Percentiles rank a stretch among this genome's conserved stretches.
phyloP scores from a whole-genome alignment of 1,140 invertebrate species.

The Copidosoma floridanum region DNA sequence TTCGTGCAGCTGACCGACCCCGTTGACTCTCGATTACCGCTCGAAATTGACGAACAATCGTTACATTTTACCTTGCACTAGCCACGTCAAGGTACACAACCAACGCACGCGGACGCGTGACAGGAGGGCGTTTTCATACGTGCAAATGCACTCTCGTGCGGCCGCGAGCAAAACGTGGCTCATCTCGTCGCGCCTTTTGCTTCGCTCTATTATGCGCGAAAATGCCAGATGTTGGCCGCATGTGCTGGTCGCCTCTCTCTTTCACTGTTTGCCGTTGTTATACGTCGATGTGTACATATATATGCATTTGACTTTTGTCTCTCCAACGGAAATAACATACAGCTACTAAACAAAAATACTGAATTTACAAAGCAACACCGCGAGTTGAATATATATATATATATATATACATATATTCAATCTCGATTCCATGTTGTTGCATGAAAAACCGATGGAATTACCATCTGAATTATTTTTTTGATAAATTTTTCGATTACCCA shows the following conservation, averaged over 20 bases:
- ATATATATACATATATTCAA: not conserved
- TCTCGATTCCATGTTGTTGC: too few species aligned
- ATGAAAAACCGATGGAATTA: too few species aligned
- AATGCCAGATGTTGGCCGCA: constrained; percentile 57
- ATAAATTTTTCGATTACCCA: too few species aligned
- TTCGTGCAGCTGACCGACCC: too few species aligned
- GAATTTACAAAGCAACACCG: too few species aligned
- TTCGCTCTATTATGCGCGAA: constrained; percentile 42
- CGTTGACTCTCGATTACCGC: constrained; percentile 53
- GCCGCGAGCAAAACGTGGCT: too few species aligned
- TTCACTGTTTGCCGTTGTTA: constrained; percentile 29
- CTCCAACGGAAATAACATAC: too few species aligned
- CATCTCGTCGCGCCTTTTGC: constrained; percentile 37
- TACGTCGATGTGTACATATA: constrained; percentile 35
- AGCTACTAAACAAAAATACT: too few species aligned
- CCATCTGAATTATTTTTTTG: too few species aligned
- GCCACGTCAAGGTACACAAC: not conserved
- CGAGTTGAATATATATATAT: constrained; percentile 35
- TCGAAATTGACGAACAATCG: constrained; percentile 50
- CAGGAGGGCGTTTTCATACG: constrained; percentile 53
- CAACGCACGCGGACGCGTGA: constrained; percentile 42
- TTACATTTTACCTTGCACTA: constrained; percentile 39
- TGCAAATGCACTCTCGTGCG: constrained; percentile 51
- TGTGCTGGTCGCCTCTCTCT: constrained; percentile 44
- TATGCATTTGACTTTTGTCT: too few species aligned